Evolutionary conservation across 2,888 invertebrate species (phyloP), one percentile per base, ranked within the genome.

Genomic region (Baronia brevicornis): DNA sequence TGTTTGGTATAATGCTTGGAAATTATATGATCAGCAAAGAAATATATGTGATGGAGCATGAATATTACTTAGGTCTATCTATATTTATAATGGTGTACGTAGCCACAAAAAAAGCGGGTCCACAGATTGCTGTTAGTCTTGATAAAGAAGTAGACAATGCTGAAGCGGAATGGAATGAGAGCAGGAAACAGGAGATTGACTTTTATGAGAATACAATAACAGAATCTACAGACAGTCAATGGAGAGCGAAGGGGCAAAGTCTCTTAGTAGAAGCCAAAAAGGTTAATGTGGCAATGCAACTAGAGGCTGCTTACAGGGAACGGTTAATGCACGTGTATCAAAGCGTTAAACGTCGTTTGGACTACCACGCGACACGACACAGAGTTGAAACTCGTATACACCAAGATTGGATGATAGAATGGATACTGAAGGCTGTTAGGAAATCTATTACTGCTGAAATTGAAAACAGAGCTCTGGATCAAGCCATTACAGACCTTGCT

Each of bases 11-110:
- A 41, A 92, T 91, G 36, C 53, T 96, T 0, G 54, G 87, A 8
- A 95, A 96, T 15, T 97, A 93, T 61, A 67, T 95, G 36, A 48
- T 93, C 27, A 97, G 97, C 65, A 99, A 99, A 78, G 98, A 99
- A 84, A 90, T 92, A 44, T 95, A 90, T 61, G 90, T 98, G 0
- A 78, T 96, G 85, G 98, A 98, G 67, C 97, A 98, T 64, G 96
- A 97, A 63, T 96, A 90, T 72, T 93, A 92, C 67, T 86, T 87
- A 41, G 93, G 94, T 9, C 41, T 94, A 5, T 91, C 94, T 0
- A 65, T 93, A 27, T 67, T 88, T 5, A 56, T 91, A 1, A 85
- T 95, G 54, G 63, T 88, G 31, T 64, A 88, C 28, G 34, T 80
- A 29, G 78, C 60, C 2, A 79, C 89, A 5, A 92, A 91, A 52